Percentiles rank a stretch among this genome's conserved stretches.
Conservation (phyloP, 1,140 invertebrate genomes). For the Gryon sp. region DNA sequence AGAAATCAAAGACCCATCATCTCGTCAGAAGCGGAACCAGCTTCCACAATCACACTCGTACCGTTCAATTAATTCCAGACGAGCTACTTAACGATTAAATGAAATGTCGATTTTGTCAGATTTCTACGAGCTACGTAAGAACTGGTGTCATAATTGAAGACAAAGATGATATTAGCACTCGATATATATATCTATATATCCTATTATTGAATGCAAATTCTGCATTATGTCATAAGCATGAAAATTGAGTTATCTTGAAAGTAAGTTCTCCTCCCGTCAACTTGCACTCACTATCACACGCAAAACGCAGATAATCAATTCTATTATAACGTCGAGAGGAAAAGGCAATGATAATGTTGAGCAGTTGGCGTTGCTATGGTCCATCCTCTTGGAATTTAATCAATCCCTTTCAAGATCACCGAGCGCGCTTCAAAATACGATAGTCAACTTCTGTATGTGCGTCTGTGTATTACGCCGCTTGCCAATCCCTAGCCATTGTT, state of each 20-base stretch:
- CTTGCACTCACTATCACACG: slow-evolving; percentile 1
- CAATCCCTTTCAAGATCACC: slow-evolving; percentile 33
- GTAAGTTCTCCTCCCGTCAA: background rate
- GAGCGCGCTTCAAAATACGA: slow-evolving; percentile 30
- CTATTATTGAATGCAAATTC: slow-evolving; percentile 42
- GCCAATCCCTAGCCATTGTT: slow-evolving; percentile 30
- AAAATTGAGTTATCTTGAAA: slow-evolving; percentile 38
- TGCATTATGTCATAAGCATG: slow-evolving; percentile 25
- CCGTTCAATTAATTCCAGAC: slow-evolving; percentile 26
- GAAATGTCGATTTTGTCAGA: background rate
- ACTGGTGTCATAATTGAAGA: slow-evolving; percentile 27
- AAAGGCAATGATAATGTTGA: slow-evolving; percentile 36
- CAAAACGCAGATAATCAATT: slow-evolving; percentile 41
- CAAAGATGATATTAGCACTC: slow-evolving; percentile 21
- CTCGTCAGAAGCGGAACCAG: slow-evolving; percentile 1
- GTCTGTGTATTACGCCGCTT: background rate
- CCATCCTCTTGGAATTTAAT: slow-evolving; percentile 42
- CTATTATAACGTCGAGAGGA: slow-evolving; percentile 42
- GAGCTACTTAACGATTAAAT: slow-evolving; percentile 16
- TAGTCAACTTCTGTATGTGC: too few species aligned
- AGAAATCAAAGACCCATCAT: background rate
- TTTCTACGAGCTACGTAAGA: slow-evolving; percentile 33
- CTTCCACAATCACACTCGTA: background rate
- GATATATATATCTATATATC: too few species aligned
- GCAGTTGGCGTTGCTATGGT: slow-evolving; percentile 7